Conservation (phyloP, 2,797 vertebrate species). For the Mionectes olivaceus region DNA sequence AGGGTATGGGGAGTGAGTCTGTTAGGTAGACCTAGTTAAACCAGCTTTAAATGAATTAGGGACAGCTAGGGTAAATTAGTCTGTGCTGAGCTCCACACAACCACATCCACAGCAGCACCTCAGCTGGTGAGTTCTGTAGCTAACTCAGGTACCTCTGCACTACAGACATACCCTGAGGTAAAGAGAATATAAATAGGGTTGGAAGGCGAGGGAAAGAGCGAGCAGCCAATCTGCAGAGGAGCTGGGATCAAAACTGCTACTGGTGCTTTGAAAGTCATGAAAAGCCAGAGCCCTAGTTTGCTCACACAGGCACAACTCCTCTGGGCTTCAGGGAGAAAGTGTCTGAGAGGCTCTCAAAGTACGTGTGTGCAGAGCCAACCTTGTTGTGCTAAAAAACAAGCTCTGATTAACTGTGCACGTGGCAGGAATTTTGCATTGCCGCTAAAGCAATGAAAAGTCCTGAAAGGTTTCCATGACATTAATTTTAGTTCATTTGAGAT, state of each 20-base stretch:
- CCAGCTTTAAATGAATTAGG: background rate
- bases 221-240: slow-evolving; percentile 27
- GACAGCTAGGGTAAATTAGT: background rate
- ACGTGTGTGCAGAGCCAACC: background rate
- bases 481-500: slow-evolving; percentile 55
- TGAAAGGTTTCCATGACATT: slow-evolving; percentile 37
- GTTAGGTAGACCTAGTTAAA: background rate
- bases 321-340: slow-evolving; percentile 11
- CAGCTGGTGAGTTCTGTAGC: background rate
- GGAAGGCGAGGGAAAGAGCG: background rate
- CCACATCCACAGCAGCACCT: background rate
- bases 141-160: background rate
- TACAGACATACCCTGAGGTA: slow-evolving; percentile 6
- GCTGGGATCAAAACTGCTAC: slow-evolving; percentile 36
- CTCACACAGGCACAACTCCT: slow-evolving; percentile 8
- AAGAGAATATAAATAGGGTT: slow-evolving; percentile 43
- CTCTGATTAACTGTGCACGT: slow-evolving; percentile 33
- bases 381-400: slow-evolving; percentile 19
- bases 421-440: slow-evolving; percentile 23
- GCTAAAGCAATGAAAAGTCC: background rate
- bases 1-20: background rate
- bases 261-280: slow-evolving; percentile 14
- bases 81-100: background rate
- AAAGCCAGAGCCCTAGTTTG: slow-evolving; percentile 24
- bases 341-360: background rate